Conservation (phyloP, 1,140 invertebrate genomes). For the Drosophila prosaltans region DNA sequence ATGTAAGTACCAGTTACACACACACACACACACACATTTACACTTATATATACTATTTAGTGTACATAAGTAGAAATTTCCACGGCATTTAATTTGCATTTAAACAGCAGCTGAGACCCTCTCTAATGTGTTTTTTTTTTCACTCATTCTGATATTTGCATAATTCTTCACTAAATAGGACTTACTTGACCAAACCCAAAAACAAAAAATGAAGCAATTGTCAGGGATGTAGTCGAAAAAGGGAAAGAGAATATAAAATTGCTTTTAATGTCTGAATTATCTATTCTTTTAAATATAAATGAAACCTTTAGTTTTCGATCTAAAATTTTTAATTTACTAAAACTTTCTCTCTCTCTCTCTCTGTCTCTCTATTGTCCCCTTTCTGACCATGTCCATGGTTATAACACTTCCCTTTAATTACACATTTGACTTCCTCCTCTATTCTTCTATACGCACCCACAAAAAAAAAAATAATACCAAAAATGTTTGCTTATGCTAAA, state of each 20-base stretch:
- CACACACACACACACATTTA: not conserved
- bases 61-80: constrained; percentile 30
- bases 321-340: no score
- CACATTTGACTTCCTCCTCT: not conserved
- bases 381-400: not conserved
- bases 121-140: constrained; percentile 36
- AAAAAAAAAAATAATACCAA: not conserved
- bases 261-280: no score
- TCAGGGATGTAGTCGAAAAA: not conserved
- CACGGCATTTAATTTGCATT: constrained; percentile 51
- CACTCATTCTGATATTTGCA: constrained; percentile 35
- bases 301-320: no score
- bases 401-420: constrained; percentile 3
- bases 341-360: no score
- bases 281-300: no score
- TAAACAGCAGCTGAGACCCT: constrained; percentile 36
- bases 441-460: not conserved
- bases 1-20: constrained; percentile 7
- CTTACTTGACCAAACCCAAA: constrained; percentile 13
- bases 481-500: constrained; percentile 11
- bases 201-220: constrained; percentile 2
- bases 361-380: no score
- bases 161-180: constrained; percentile 32
- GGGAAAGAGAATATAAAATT: no score
- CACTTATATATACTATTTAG: not conserved